Evolutionary conservation across 2,888 invertebrate genomes (phyloP), one percentile per base, ranked within the genome.

Genomic region (Sepioteuthis lessoniana): DNA sequence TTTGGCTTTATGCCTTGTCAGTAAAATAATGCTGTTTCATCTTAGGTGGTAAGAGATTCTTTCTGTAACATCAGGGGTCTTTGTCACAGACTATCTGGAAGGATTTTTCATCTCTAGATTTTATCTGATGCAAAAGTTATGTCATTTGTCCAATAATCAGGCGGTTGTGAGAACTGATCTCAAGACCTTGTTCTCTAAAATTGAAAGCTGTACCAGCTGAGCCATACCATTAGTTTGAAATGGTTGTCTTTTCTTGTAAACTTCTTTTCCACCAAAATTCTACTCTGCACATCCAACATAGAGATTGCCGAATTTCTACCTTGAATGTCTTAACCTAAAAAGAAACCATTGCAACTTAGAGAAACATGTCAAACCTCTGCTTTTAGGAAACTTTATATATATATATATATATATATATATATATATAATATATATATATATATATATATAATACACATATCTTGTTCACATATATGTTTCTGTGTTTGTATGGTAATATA

Each of bases 231-330:
- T n/a, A 76, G 5, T 13, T 16, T 35, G 19, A 76, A 76, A 76
- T 76, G 76, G n/a, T 76, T 76, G 13, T 0, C 35, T 76, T n/a
- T 76, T 8, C 16, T 76, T 35, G 35, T 13, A 76, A 42, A 16
- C 35, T 76, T 76, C 76, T 76, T 76, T 76, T n/a, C 76, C n/a
- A 76, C n/a, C n/a, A 76, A 76, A 76, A n/a, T 76, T 35, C 76
- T n/a, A n/a, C n/a, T n/a, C 4, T n/a, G n/a, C n/a, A 35, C 35
- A 76, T 76, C 35, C 13, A 35, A 35, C 16, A 76, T 13, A 76
- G n/a, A 76, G 76, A 76, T 76, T 76, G n/a, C 76, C 1, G 76
- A 13, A 76, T 35, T 55, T 76, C 76, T 35, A 76, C 35, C 13
- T n/a, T 76, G 76, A 19, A 76, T n/a, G 76, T n/a, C 76, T 76